Conservation (phyloP, 2,113 vertebrate species). For the Corythornis vintsioides region DNA sequence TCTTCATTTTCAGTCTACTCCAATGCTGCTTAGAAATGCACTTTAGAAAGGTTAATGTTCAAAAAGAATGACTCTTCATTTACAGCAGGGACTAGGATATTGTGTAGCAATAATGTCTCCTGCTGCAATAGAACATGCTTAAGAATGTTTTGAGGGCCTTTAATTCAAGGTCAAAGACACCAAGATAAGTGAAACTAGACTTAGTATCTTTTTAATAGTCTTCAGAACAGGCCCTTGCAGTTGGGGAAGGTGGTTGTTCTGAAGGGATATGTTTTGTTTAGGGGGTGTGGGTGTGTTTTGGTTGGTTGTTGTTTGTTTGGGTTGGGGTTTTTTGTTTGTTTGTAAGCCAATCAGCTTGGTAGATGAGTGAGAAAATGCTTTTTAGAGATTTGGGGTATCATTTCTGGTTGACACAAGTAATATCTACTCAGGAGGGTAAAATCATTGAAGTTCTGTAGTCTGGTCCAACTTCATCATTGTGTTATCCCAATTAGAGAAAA, state of each 20-base stretch:
- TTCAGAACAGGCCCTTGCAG: background rate
- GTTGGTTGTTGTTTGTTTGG: background rate
- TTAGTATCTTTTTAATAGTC: background rate
- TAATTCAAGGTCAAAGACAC: constrained; percentile 36
- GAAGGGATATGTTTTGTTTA: too few relatives aligned
- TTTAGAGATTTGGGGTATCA: background rate
- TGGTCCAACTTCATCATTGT: background rate
- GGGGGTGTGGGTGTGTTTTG: too few relatives aligned
- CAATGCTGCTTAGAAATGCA: background rate
- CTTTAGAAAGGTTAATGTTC: constrained; percentile 9
- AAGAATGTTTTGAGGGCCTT: background rate
- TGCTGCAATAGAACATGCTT: background rate
- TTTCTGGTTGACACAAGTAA: background rate
- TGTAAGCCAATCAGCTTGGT: background rate
- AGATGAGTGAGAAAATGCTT: background rate
- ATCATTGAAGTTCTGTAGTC: background rate
- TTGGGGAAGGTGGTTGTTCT: background rate
- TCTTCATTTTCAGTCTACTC: background rate
- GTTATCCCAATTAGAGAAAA: background rate
- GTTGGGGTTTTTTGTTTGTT: background rate
- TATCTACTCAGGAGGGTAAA: background rate
- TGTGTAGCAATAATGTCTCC: background rate
- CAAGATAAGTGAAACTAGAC: background rate
- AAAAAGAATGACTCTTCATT: constrained; percentile 33
- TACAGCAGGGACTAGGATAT: background rate